Evolutionary conservation across 1,140 invertebrate genomes (phyloP), one percentile per base, ranked within the genome.

Genomic region (Trichonephila inaurata): DNA sequence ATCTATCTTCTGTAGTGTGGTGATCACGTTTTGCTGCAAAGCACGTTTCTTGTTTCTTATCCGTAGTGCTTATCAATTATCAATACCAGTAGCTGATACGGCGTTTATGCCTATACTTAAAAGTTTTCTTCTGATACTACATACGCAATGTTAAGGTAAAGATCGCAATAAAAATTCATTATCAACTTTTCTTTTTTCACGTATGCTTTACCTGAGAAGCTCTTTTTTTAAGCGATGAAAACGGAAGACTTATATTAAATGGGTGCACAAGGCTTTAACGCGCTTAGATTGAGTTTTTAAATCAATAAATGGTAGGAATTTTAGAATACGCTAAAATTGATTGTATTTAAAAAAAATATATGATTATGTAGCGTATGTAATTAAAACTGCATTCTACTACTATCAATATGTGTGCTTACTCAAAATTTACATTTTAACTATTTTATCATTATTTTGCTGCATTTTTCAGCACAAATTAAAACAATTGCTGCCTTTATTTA

Each of bases 41-140:
- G 89, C 69, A 82, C 89, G 89, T 91, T 91, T 91, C 58, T 82
- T 82, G 77, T 91, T 91, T 91, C 89, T 82, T 82, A 82, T 91
- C 44, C 58, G 21, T 24, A 40, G 14, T 33, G 69, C 89, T 91
- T 91, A 91, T 91, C 89, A 82, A 82, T 82, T 62, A 91, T 62
- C 89, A 82, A 91, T 81, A 82, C 58, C 64, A 66, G 18, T n/a
- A 82, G 89, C 58, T 91, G 72, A 91, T 82, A 61, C 33, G n/a
- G 72, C 58, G 64, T 33, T 91, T 91, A 91, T 91, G 58, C 60
- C 58, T 77, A 77, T 51, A 77, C 51, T 85, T 85, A 85, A 85
- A 21, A 83, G 44, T 83, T 83, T 83, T 44, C 83, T 85, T 85
- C 51, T 85, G 12, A 77, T 33, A 19, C 24, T 28, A 33, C 1